Evolutionary conservation across 1,140 invertebrate genomes (phyloP).

Genomic region (Acyrthosiphon pisum): DNA sequence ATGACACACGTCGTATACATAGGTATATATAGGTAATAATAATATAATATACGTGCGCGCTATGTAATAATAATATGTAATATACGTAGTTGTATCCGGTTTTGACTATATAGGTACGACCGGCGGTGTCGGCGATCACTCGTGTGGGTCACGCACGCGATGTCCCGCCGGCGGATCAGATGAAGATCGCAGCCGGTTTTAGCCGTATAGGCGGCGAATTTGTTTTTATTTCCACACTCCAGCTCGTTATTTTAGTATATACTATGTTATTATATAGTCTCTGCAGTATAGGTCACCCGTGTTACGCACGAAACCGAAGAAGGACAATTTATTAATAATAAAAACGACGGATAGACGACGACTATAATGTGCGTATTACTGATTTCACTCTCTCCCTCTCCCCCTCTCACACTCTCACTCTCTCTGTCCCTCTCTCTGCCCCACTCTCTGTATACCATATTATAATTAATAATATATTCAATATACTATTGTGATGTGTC

Average conservation of each 20-base stretch:
- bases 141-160: neutral
- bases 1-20: neutral
- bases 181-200: constrained; percentile 22
- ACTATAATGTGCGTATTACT: too few relatives aligned
- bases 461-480: neutral
- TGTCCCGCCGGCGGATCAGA: neutral
- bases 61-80: neutral
- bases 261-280: neutral
- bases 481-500: neutral
- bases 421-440: neutral
- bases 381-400: too few relatives aligned
- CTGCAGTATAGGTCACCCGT: neutral
- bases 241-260: neutral
- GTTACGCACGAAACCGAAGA: neutral
- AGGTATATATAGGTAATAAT: neutral
- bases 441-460: neutral
- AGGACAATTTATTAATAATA: constrained; percentile 10
- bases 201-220: neutral
- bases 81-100: constrained; percentile 9
- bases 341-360: neutral
- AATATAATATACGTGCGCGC: neutral
- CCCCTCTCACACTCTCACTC: too few relatives aligned
- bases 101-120: constrained; percentile 34
- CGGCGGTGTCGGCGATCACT: neutral
- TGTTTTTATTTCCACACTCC: neutral